Percentiles rank a stretch among this genome's conserved stretches.
Conservation (phyloP, 2,888 invertebrate genomes). For the Troides aeacus region DNA sequence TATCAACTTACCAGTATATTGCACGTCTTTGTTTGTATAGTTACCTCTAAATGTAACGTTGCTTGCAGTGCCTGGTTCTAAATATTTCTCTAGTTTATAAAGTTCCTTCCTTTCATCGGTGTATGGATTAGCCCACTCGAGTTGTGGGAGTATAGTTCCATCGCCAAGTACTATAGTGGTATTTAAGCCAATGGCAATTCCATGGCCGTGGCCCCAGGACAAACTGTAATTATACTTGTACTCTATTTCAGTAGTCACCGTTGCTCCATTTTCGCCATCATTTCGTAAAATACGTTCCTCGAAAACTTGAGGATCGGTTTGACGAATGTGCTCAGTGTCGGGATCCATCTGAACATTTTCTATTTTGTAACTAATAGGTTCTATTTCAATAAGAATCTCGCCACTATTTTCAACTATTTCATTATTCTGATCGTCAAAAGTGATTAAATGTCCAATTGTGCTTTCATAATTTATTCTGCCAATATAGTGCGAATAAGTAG, state of each 20-base stretch:
- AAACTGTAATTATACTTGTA: constrained; percentile 85
- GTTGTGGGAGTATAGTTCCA: constrained; percentile 78
- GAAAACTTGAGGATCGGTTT: constrained; percentile 73
- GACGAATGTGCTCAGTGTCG: constrained; percentile 72
- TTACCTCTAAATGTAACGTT: constrained; percentile 89
- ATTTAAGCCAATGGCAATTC: constrained; percentile 85
- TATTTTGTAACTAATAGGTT: constrained; percentile 88
- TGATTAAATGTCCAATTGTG: constrained; percentile 84
- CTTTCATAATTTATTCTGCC: constrained; percentile 85
- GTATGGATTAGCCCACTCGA: constrained; percentile 85
- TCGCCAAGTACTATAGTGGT: constrained; percentile 82
- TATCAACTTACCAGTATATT: constrained; percentile 86
- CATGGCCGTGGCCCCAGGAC: constrained; percentile 90
- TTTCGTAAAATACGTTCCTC: constrained; percentile 77
- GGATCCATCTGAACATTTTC: constrained; percentile 82
- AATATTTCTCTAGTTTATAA: constrained; percentile 81
- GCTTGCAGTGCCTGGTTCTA: constrained; percentile 89
- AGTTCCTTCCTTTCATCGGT: constrained; percentile 79
- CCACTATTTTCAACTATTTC: constrained; percentile 81
- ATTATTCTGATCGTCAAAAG: constrained; percentile 82
- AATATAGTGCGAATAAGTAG: constrained; percentile 79
- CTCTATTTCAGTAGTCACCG: constrained; percentile 86
- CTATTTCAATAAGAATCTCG: constrained; percentile 89
- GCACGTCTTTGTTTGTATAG: constrained; percentile 86
- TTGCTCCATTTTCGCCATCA: constrained; percentile 77